These are phyloP conservation scores for Sipunculus nudus DNA, from an alignment of 2,888 invertebrate species.

Conservation along the genomic window DNA sequence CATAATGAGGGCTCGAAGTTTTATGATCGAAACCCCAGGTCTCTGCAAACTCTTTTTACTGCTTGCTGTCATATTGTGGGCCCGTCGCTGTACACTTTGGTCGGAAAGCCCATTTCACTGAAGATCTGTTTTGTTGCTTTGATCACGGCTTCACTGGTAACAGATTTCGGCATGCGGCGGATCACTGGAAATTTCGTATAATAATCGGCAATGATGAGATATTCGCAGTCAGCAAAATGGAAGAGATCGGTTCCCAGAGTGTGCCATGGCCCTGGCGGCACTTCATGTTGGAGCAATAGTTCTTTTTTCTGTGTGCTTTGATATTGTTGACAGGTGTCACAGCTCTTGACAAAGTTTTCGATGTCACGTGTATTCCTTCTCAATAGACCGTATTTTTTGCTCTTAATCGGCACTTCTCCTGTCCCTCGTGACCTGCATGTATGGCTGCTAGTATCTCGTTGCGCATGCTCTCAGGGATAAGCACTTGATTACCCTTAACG, in stretches of 20 bases:
- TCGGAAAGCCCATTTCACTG: conserved; percentile 3
- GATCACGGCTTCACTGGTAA: neutral
- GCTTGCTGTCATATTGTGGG: too few species aligned
- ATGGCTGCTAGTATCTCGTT: conserved; percentile 16
- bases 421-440: conserved; percentile 16
- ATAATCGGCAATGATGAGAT: conserved; percentile 1
- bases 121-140: conserved; percentile 1
- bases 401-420: too few species aligned
- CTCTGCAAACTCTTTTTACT: too few species aligned
- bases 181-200: conserved; percentile 8
- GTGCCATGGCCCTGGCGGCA: conserved; percentile 22
- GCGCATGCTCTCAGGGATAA: conserved; percentile 15
- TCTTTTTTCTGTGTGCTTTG: conserved; percentile 14
- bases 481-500: conserved; percentile 25
- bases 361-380: conserved; percentile 27
- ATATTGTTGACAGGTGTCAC: conserved; percentile 17
- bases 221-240: conserved; percentile 6
- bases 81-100: neutral
- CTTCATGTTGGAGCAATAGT: conserved; percentile 12
- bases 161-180: neutral
- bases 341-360: neutral
- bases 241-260: conserved; percentile 25
- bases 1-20: too few species aligned
- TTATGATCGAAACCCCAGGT: too few species aligned
- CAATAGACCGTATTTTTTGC: too few species aligned